Conservation (phyloP, 2,888 invertebrate species). For the Pherbina coryleti region DNA sequence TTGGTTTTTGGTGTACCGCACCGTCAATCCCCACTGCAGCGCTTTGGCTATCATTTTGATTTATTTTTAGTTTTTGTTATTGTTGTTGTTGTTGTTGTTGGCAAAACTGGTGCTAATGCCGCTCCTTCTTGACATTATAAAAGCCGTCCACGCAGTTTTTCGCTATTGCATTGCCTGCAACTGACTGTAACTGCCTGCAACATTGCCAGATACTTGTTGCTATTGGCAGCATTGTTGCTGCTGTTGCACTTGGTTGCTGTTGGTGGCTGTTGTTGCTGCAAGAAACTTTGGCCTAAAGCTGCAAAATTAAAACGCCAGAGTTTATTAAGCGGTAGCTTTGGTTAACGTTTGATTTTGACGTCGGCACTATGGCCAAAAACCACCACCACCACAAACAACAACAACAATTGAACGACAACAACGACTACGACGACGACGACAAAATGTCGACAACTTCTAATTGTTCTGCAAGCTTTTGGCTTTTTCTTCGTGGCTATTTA, state of each 20-base stretch:
- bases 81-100: slow-evolving; percentile 21
- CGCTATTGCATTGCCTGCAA: neutral
- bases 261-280: neutral
- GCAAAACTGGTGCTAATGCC: slow-evolving; percentile 32
- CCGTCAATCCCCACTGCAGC: neutral
- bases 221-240: slow-evolving; percentile 37
- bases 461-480: slow-evolving; percentile 41
- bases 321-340: slow-evolving; percentile 35
- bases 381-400: neutral
- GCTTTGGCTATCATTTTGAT: neutral
- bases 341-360: slow-evolving; percentile 26
- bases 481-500: neutral
- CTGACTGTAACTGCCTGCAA: slow-evolving; percentile 31
- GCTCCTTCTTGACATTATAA: slow-evolving; percentile 57
- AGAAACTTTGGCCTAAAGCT: slow-evolving; percentile 6
- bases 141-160: slow-evolving; percentile 66
- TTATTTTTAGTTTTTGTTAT: neutral
- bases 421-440: slow-evolving; percentile 41
- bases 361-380: neutral
- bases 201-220: slow-evolving; percentile 20
- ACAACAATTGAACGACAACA: neutral
- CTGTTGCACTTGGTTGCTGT: slow-evolving; percentile 23
- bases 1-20: neutral
- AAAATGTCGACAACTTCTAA: slow-evolving; percentile 53
- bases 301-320: slow-evolving; percentile 33